phyloP scores from a whole-genome alignment of 2,888 invertebrate species.

The Andrena bucephala region DNA sequence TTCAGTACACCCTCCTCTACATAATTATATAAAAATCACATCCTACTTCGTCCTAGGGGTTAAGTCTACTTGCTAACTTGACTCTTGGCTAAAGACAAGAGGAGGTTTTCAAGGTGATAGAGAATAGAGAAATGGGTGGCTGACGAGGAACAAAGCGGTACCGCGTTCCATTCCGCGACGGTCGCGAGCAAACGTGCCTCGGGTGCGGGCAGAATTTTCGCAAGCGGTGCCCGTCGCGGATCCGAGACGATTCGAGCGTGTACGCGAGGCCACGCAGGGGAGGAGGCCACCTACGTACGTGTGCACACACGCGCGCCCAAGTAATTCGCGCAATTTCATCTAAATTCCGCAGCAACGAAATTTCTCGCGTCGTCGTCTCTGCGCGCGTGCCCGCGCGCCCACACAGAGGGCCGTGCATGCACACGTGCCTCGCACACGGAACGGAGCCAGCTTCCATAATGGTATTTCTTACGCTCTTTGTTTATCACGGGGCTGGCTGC shows the following conservation, averaged over 20 bases:
- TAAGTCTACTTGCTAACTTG: too few relatives aligned
- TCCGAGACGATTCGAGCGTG: slow-evolving; percentile 27
- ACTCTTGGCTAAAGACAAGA: not conserved
- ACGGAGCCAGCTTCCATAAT: slow-evolving; percentile 45
- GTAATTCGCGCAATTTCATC: slow-evolving; percentile 85
- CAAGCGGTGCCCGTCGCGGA: slow-evolving; percentile 33
- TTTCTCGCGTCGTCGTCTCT: slow-evolving; percentile 77
- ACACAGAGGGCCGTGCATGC: slow-evolving; percentile 23
- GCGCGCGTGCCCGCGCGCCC: slow-evolving; percentile 27
- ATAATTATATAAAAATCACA: too few relatives aligned
- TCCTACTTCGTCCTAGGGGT: too few relatives aligned
- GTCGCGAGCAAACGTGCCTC: slow-evolving; percentile 16
- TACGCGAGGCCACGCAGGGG: not conserved
- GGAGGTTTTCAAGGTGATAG: not conserved
- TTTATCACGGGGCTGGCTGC: slow-evolving; percentile 74
- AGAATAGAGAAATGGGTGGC: not conserved
- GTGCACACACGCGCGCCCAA: slow-evolving; percentile 65
- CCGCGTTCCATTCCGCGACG: slow-evolving; percentile 5
- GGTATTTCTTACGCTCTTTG: slow-evolving; percentile 83
- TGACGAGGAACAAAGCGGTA: slow-evolving; percentile 15
- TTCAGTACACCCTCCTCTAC: too few relatives aligned
- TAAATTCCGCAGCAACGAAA: slow-evolving; percentile 83
- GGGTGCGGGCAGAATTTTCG: slow-evolving; percentile 62
- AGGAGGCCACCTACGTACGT: slow-evolving; percentile 13
- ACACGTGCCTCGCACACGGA: slow-evolving; percentile 2